Evolutionary conservation across 2,797 vertebrate genomes (phyloP).

Genomic region (Acrossocheilus wenchowensis): DNA sequence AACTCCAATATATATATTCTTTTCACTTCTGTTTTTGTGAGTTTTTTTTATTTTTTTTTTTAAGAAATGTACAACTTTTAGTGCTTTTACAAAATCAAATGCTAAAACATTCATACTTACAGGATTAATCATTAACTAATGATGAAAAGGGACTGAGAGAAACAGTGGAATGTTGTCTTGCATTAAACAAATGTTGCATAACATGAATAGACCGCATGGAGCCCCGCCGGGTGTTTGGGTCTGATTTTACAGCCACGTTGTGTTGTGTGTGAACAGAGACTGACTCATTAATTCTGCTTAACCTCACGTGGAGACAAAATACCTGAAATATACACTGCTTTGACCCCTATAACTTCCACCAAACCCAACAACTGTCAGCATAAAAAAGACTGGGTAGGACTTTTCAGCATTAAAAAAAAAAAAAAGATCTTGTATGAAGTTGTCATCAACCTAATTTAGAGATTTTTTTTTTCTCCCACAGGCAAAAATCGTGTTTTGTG

Average conservation of each 20-base stretch:
- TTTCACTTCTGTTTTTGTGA: too few species aligned
- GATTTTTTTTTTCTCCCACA: not conserved
- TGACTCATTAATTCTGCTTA: constrained; percentile 30
- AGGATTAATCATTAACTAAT: not conserved
- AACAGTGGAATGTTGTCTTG: not conserved
- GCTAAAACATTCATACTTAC: not conserved
- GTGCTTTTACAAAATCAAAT: not conserved
- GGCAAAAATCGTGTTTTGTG: not conserved
- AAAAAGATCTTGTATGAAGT: not conserved
- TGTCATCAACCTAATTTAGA: not conserved
- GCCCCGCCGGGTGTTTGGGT: not conserved
- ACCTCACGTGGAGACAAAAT: constrained; percentile 27
- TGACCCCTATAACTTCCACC: not conserved
- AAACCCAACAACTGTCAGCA: not conserved
- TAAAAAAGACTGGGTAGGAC: not conserved
- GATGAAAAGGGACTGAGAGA: not conserved
- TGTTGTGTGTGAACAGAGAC: not conserved
- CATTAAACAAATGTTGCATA: constrained; percentile 2
- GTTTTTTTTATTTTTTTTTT: not conserved
- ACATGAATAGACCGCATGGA: not conserved
- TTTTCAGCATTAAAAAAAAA: not conserved
- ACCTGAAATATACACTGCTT: not conserved
- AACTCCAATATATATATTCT: too few species aligned
- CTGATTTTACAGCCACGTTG: not conserved
- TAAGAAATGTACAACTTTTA: not conserved